A percentile compares a stretch with the other conserved stretches of the same genome.
phyloP scores from a whole-genome alignment of 53 echinoderm and acorn worm species.

The Actinopyga echinites region DNA sequence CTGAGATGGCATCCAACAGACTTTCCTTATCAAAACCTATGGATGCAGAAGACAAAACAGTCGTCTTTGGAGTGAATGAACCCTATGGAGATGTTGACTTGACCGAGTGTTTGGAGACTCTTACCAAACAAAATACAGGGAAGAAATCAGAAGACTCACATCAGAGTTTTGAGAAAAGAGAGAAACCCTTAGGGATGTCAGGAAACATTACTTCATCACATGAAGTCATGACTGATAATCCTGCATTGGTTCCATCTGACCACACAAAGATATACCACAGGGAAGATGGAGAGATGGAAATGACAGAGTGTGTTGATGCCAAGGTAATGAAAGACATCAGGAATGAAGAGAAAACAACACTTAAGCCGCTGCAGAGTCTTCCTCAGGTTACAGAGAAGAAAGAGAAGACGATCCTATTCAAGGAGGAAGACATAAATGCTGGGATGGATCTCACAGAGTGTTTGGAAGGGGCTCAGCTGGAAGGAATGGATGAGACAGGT shows the following conservation, averaged over 20 bases:
- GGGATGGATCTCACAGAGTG: background rate
- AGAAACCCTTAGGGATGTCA: no score
- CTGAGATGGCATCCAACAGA: no score
- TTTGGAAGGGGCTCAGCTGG: background rate
- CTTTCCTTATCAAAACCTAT: no score
- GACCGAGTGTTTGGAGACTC: background rate
- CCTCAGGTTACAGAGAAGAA: background rate
- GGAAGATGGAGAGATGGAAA: slow-evolving; percentile 31
- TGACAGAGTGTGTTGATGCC: slow-evolving; percentile 29
- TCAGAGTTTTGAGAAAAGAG: no score
- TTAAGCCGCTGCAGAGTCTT: background rate
- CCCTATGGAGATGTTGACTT: background rate
- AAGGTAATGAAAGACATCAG: background rate
- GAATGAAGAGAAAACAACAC: background rate
- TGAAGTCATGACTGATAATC: no score
- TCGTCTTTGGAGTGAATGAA: background rate
- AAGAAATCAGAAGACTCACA: no score
- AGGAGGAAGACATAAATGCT: background rate
- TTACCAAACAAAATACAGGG: no score
- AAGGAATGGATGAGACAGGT: background rate
- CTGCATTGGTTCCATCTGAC: background rate
- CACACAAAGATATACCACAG: background rate
- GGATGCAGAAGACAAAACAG: slow-evolving; percentile 7
- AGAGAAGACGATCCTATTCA: background rate
- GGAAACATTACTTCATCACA: no score